phyloP scores from a whole-genome alignment of 1,140 invertebrate species.

The Atta texana region DNA sequence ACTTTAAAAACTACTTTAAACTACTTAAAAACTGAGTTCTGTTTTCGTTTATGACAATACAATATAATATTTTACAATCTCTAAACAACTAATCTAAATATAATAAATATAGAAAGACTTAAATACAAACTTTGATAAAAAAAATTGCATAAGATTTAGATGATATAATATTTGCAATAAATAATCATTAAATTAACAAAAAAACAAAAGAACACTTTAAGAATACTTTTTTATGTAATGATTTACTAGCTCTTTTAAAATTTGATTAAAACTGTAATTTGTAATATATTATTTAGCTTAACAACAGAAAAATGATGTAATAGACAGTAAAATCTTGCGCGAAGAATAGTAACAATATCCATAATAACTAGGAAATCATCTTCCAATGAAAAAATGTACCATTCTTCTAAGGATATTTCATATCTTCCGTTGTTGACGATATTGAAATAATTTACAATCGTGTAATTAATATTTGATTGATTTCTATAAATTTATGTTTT shows the following conservation, averaged over 20 bases:
- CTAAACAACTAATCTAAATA: background rate
- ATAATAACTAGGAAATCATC: background rate
- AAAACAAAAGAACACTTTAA: background rate
- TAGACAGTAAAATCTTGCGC: background rate
- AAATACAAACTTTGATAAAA: background rate
- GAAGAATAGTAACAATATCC: background rate
- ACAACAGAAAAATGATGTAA: background rate
- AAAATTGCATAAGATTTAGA: background rate
- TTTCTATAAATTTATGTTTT: too few species aligned
- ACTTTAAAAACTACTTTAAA: background rate
- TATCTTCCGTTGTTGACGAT: conserved; percentile 3
- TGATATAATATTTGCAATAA: background rate
- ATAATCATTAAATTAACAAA: background rate
- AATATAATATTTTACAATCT: background rate
- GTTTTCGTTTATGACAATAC: background rate
- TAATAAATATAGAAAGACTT: background rate
- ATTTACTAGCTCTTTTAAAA: background rate
- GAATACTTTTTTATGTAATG: background rate
- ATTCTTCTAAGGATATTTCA: background rate
- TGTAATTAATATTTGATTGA: background rate
- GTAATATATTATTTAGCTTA: background rate
- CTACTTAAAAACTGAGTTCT: too few species aligned
- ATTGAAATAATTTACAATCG: background rate
- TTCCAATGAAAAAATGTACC: background rate
- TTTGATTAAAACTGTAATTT: conserved; percentile 14